Evolutionary conservation across 2,113 vertebrate species (phyloP).

Genomic region (Halcyon senegalensis): DNA sequence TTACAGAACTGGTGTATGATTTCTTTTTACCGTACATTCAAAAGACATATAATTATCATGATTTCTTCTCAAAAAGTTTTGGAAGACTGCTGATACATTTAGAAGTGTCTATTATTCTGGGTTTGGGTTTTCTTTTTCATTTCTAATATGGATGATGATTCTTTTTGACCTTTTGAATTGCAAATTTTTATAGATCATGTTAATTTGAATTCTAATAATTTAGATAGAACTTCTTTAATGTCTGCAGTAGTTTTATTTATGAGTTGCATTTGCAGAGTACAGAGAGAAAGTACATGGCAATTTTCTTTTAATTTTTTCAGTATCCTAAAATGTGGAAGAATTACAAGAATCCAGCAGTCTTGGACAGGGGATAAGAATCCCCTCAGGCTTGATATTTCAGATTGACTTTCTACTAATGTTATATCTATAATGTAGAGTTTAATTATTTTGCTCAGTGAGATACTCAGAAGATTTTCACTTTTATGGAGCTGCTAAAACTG

Average conservation of each 20-base stretch:
- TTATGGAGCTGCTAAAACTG: not conserved
- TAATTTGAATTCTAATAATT: not conserved
- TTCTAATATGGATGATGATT: not conserved
- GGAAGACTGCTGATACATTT: not conserved
- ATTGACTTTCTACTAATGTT: not conserved
- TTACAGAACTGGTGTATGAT: not conserved
- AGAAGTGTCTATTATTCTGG: not conserved
- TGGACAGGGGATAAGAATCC: not conserved
- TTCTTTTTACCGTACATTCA: slow-evolving; percentile 3
- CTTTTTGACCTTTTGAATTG: not conserved
- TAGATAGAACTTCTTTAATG: not conserved
- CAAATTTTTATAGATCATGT: not conserved
- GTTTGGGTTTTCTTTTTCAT: not conserved
- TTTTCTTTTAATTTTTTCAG: not conserved
- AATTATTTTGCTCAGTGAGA: not conserved
- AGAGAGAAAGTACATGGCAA: not conserved
- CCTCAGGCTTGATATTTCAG: slow-evolving; percentile 13
- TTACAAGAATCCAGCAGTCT: not conserved
- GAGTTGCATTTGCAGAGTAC: not conserved
- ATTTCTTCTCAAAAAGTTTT: not conserved
- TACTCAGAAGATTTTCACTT: slow-evolving; percentile 13
- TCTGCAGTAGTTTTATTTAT: not conserved
- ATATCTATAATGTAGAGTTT: not conserved
- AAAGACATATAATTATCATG: not conserved
- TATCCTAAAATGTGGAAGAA: not conserved